Base-by-base conservation (phyloP, 2,888 invertebrate genomes). In the Hypselothyrea guttata region DNA sequence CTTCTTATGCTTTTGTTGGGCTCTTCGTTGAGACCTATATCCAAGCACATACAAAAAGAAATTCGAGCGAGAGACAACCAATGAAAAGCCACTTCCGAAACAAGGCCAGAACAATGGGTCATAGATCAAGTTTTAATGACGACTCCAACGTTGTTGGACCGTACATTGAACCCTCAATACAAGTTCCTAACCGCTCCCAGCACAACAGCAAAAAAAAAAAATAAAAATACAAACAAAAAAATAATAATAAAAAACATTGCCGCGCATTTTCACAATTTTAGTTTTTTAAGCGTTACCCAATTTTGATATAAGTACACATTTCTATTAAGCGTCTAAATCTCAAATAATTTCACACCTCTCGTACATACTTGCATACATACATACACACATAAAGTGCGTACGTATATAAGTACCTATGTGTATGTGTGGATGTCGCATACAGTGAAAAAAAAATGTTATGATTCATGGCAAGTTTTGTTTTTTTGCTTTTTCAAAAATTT, bases 101-200 rank as follows among this genome's bases (percentile, higher is more conserved):
- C 60, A 44, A 56, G 61, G 71, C 69, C 74, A 72, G 81, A 82
- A 78, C 78, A 78, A 78, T 78, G 82, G 78, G 72, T 82, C 75
- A 78, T 78, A 78, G 82, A 78, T 78, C 78, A 78, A 78, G 75
- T 78, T 78, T 78, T 78, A 78, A 78, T 78, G 76, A 71, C 65
- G 56, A 62, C 70, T 47, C 60, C 66, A 58, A 52, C 68, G 37
- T 51, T 45, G 44, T 61, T 60, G 47, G 52, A 31, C 35, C 75
- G 78, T 78, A 77, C 78, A 82, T 82, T 75, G 78, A 78, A 78
- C 82, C 78, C 78, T 82, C 78, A 59, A 78, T 78, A 78, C 65
- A 31, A 70, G 60, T 70, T 56, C 42, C 49, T 41, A 35, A 49
- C 69, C 58, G 69, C 63, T 59, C 63, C 63, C 55, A 48, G 33